Evolutionary conservation across 1,140 invertebrate species (phyloP), one percentile per base, ranked within the genome.

Genomic region (Drosophila ironensis): DNA sequence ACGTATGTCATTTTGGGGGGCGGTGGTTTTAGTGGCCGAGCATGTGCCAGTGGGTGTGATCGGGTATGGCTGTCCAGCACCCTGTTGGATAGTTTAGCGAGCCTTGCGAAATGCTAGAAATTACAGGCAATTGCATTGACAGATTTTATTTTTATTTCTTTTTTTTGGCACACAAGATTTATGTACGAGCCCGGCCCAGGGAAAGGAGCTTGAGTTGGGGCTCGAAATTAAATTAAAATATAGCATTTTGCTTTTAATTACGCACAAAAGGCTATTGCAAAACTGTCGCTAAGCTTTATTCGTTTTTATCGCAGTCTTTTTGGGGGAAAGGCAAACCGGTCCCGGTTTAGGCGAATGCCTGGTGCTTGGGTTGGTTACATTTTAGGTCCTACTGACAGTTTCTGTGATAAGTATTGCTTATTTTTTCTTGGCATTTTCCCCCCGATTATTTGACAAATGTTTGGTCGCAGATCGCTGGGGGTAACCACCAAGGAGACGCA

Each of bases 261-360:
- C 80, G 80, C 80, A 84, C 75, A 72, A 72, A 71, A 61, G 60
- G 45, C 56, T 28, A 74, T 84, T 84, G 74, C 80, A 73, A 86
- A 80, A 84, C 46, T 76, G 46, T 56, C 50, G 42, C 48, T n/a
- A 35, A 57, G 50, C 46, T 27, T 80, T 52, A 54, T 66, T 28
- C 44, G 47, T 44, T 51, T 50, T 51, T 30, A 35, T 38, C 22
- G 14, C 35, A 37, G 20, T 50, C 41, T 56, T 63, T 81, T 82
- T 67, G 64, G 74, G 74, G 66, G 80, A 84, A 84, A 84, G 80
- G 80, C 80, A 84, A 84, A 84, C 80, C 80, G 80, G 80, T 84
- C 74, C 64, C 64, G 69, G 46, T 69, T 67, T 50, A 22, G 52
- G 46, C 35, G 40, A 9, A 30, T 16, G 63, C 27, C 6, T 37